Evolutionary conservation across 2,797 vertebrate species (phyloP), one percentile per base, ranked within the genome.

Genomic region (Nasua narica): DNA sequence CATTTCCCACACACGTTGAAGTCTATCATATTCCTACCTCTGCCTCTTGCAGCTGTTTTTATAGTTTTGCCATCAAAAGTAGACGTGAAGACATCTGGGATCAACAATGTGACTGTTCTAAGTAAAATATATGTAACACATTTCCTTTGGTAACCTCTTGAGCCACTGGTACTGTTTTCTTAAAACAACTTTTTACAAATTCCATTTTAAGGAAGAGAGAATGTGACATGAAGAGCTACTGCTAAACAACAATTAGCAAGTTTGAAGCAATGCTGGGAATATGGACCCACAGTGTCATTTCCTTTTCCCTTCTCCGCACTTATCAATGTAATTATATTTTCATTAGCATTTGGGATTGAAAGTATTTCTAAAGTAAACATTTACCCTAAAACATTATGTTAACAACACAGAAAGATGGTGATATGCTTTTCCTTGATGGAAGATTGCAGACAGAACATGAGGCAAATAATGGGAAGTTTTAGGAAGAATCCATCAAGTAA

Each of bases 401-500:
- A 83, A 88, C 32, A 89, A 72, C 87, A 96, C 93, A 96, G 40
- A 95, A 97, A 27, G 19, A 32, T 37, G 79, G 4, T 29, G 5
- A 27, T 12, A 0, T 95, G 70, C 89, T 81, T 94, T 96, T 97
- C 65, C 46, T 86, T 94, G 87, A 67, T 72, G 89, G 62, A 60
- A 97, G 14, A 7, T 23, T 8, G 37, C 69, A 97, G 60, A 95
- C 40, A 83, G 18, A 89, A 96, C 70, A 90, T 88, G 92, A 97
- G 76, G 48, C 58, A 89, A 94, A 77, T 81, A 87, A 93, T 89
- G 93, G 84, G 67, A 83, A 94, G 92, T 96, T 56, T 43, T 48
- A 92, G 18, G 92, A 87, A 97, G 95, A 97, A 46, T 48, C 19
- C 60, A 97, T 97, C 95, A 97, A 96, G 14, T 87, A 88, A 78